A percentile compares a stretch with the other conserved stretches of the same genome.
These are phyloP conservation scores for Danaus chrysippus DNA, from an alignment of 2,888 invertebrate genomes.

Conservation along the genomic window DNA sequence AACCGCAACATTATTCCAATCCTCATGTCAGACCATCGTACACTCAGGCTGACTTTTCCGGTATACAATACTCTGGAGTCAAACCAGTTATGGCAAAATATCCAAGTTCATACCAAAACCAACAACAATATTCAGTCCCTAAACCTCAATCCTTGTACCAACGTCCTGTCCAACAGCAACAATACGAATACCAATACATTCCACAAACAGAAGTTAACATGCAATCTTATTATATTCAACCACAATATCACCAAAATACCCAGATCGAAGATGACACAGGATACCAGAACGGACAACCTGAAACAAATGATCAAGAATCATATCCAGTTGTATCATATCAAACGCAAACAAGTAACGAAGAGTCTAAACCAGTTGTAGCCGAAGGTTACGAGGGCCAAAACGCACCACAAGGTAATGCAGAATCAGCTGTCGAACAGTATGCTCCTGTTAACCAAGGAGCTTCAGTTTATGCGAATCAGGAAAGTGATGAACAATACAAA, in stretches of 20 bases:
- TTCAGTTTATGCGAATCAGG: slow-evolving; percentile 18
- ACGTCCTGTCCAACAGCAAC: slow-evolving; percentile 49
- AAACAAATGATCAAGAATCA: slow-evolving; percentile 33
- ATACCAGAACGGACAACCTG: slow-evolving; percentile 38
- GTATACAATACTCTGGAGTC: slow-evolving; percentile 70
- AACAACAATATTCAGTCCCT: slow-evolving; percentile 50
- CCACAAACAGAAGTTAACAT: slow-evolving; percentile 46
- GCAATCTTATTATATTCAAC: slow-evolving; percentile 53
- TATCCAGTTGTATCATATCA: slow-evolving; percentile 43
- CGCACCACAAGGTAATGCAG: slow-evolving; percentile 28
- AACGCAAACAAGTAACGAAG: slow-evolving; percentile 42
- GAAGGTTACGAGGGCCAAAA: slow-evolving; percentile 37
- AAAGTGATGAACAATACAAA: slow-evolving; percentile 27
- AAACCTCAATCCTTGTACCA: slow-evolving; percentile 55
- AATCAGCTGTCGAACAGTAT: slow-evolving; percentile 39
- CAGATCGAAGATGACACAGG: slow-evolving; percentile 38
- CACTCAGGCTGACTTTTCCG: slow-evolving; percentile 65
- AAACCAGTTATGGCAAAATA: slow-evolving; percentile 73
- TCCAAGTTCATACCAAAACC: slow-evolving; percentile 55
- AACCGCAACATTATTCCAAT: slow-evolving; percentile 59
- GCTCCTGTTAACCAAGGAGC: slow-evolving; percentile 33
- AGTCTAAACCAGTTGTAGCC: slow-evolving; percentile 35
- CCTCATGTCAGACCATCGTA: slow-evolving; percentile 65
- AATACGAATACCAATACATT: slow-evolving; percentile 58
- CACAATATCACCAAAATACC: slow-evolving; percentile 52